Base-by-base conservation (phyloP, 2,888 invertebrate genomes). In the Brachyptera risi region DNA sequence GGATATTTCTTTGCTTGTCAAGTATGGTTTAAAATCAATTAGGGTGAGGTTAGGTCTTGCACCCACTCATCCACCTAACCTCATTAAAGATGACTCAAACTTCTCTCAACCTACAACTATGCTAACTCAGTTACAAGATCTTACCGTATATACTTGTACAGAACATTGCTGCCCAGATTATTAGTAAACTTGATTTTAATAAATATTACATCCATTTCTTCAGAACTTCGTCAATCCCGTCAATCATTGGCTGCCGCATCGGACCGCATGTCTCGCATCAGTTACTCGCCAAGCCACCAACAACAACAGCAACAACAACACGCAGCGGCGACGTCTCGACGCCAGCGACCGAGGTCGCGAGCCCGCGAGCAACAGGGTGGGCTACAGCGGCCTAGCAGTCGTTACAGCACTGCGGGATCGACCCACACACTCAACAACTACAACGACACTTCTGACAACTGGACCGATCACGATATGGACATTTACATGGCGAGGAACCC, bases 401-500 rank as follows among this genome's bases (percentile, higher is more conserved):
- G 92, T 71, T 83, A 83, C 73, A 86, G 87, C 69, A 80, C 87
- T 65, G 88, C 89, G 64, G 91, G 91, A 67, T 91, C 91, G 26
- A 86, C 85, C 50, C 85, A 91, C 69, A 91, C 90, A 49, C 80
- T 91, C 71, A 91, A 86, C 72, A 86, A 90, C 74, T 92, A 91
- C 75, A 90, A 91, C 74, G 92, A 92, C 73, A 88, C 90, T 56
- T 75, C 76, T 5, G 91, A 92, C 74, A 90, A 90, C 75, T 95
- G 94, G 94, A 93, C 94, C 69, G 94, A 94, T 76, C 93, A 94
- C 75, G 94, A 94, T 73, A 92, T 94, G 90, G 94, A 94, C 70
- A 93, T 94, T 71, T 94, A 95, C 77, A 92, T 93, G 87, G 90
- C 93, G 63, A 84, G 93, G 71, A 93, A 94, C 78, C 90, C 92